These are phyloP conservation scores for Hecatera dysodea DNA, from an alignment of 2,888 invertebrate genomes.

Conservation along the genomic window DNA sequence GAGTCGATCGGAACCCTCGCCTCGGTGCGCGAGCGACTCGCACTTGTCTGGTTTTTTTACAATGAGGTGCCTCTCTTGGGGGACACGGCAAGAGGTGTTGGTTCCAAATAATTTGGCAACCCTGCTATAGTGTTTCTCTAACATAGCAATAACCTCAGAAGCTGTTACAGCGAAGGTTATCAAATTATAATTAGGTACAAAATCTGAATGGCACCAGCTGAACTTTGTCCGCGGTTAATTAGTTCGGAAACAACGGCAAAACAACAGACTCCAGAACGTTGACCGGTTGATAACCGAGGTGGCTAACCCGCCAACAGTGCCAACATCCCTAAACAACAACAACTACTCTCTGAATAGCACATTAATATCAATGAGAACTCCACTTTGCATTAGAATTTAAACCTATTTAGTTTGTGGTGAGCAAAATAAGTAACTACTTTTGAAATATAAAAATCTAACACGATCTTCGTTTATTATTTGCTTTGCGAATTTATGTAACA, in stretches of 20 bases:
- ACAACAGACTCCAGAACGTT: constrained; percentile 5
- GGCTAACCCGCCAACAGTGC: constrained; percentile 10
- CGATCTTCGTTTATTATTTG: constrained; percentile 16
- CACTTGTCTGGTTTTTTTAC: too few relatives aligned
- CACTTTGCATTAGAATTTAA: constrained; percentile 25
- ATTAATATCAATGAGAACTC: constrained; percentile 33
- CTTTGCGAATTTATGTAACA: neutral
- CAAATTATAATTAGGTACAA: constrained; percentile 7
- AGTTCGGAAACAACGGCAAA: constrained; percentile 33
- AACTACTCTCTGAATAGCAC: constrained; percentile 20
- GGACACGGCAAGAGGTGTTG: neutral
- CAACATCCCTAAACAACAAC: constrained; percentile 3
- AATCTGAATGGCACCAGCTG: constrained; percentile 40
- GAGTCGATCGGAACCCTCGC: too few relatives aligned
- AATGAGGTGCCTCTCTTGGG: too few relatives aligned
- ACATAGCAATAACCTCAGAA: neutral
- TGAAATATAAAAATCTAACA: neutral
- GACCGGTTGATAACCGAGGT: constrained; percentile 21
- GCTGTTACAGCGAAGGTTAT: neutral
- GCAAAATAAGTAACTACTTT: constrained; percentile 5
- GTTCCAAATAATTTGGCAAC: too few relatives aligned
- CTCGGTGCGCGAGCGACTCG: too few relatives aligned
- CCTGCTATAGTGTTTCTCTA: neutral
- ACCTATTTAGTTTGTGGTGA: constrained; percentile 11
- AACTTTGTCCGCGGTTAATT: constrained; percentile 39